Evolutionary conservation across 2,113 vertebrate species (phyloP), one percentile per base, ranked within the genome.

Genomic region (Callipepla squamata): DNA sequence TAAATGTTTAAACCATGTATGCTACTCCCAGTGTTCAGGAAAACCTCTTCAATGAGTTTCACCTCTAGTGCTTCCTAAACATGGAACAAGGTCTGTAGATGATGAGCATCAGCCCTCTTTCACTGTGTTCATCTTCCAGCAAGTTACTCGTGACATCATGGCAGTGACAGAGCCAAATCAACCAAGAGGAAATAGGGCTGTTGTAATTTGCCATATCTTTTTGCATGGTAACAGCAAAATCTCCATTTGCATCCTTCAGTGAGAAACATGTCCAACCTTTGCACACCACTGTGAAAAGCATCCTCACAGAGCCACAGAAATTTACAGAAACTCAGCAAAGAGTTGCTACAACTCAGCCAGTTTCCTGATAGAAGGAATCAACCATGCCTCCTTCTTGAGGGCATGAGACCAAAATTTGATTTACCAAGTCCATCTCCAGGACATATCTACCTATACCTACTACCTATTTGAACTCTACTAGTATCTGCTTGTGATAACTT

Each of bases 191-290:
- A 92, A 72, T 7, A 47, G 66, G n/a, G 36, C 58, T 80, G 53
- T 40, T 84, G 81, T 69, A 74, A 81, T 77, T 96, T 88, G 90
- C 79, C 75, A 55, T 36, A 62, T 82, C 87, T 94, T 94, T 96
- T 92, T 91, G 81, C 90, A 93, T 47, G 47, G 84, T 88, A 94
- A 95, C 92, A 85, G 87, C 93, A 94, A 96, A 96, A 77, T 85
- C 87, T 63, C 25, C 11, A 16, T 40, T 40, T 62, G 40, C 42
- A 62, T 68, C 28, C 53, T 66, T 34, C 51, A 19, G 61, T 74
- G 51, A 63, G 75, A 76, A 92, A 82, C 8, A 6, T 18, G n/a
- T 10, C 38, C 72, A 48, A 67, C 50, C 6, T 15, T 11, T 28
- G 51, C 26, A 65, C 47, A 87, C 25, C 12, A 3, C 14, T 15